Evolutionary conservation across 2,797 vertebrate genomes (phyloP), one percentile per base, ranked within the genome.

Genomic region (Mus caroli): DNA sequence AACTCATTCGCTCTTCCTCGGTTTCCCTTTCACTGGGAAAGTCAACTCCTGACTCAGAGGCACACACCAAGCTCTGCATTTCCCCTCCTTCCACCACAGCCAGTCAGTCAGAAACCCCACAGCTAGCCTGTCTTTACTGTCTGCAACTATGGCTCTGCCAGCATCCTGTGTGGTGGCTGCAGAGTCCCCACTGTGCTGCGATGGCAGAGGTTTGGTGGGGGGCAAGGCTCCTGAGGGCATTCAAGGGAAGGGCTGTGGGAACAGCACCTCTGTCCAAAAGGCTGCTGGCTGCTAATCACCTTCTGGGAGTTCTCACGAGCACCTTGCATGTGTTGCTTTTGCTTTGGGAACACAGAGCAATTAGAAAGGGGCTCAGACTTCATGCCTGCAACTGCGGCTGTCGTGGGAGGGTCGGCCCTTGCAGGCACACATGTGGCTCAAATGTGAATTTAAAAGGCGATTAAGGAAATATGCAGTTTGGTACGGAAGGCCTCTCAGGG

Each of bases 391-490:
- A 15, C 73, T 17, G 20, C 60, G 91, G 54, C 92, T 60, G 79
- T 80, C 37, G 64, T 20, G 10, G 50, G 83, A 85, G 73, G 67
- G 31, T 89, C 3, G 90, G 86, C 52, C 95, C 83, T 19, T 14
- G 8, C 50, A 52, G 13, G 54, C 11, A 40, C 90, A 94, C 85
- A 82, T 28, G 56, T 80, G 87, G 84, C 97, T 94, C 96, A 96
- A 95, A 95, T 69, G 20, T 22, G 10, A 84, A 91, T 97, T 93
- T 96, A 95, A 97, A 98, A 97, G 73, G 31, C 13, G 3, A 88
- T 96, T 97, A 96, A 96, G 91, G 78, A 98, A 98, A 96, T 34
- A 52, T 82, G 84, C 69, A 85, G 84, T 97, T 97, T 97, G 10
- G 5, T 89, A 88, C 84, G 71, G 83, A 88, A 95, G 97, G 34